These are phyloP conservation scores for Coelopa frigida DNA, from an alignment of 1,140 invertebrate species.

Conservation along the genomic window DNA sequence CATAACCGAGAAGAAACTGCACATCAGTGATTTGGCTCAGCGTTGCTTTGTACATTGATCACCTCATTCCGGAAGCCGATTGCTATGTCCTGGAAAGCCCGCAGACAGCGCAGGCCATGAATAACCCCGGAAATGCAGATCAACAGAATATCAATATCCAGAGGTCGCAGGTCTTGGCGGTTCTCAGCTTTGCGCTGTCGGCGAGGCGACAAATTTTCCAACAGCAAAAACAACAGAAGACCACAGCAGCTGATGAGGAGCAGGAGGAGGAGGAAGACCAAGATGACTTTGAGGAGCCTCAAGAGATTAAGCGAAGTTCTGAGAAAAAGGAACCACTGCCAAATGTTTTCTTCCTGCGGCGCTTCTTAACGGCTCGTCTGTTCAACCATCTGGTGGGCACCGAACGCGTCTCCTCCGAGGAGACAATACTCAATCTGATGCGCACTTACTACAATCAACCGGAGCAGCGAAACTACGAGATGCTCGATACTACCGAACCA, in stretches of 20 bases:
- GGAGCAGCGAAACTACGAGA: neutral
- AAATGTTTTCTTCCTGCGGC: constrained; percentile 27
- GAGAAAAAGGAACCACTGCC: no score
- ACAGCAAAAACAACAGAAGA: no score
- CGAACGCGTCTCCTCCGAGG: constrained; percentile 34
- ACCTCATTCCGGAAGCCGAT: constrained; percentile 35
- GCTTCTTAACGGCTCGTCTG: constrained; percentile 30
- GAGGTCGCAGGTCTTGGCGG: constrained; percentile 31
- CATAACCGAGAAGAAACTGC: constrained; percentile 37
- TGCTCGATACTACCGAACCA: neutral
- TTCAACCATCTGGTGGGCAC: constrained; percentile 36
- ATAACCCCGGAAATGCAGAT: constrained; percentile 33
- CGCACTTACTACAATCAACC: constrained; percentile 19
- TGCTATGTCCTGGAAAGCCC: constrained; percentile 39
- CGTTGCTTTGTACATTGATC: constrained; percentile 27
- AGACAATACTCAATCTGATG: constrained; percentile 30
- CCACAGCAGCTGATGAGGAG: neutral
- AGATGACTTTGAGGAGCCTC: neutral
- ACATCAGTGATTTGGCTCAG: constrained; percentile 29
- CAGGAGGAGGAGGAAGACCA: neutral
- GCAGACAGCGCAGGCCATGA: constrained; percentile 32
- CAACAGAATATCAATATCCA: constrained; percentile 42
- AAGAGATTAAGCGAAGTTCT: no score
- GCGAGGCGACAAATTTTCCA: neutral
- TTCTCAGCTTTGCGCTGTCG: constrained; percentile 29